Evolutionary conservation across 1,140 invertebrate species (phyloP).

Genomic region (Lethrus apterus): DNA sequence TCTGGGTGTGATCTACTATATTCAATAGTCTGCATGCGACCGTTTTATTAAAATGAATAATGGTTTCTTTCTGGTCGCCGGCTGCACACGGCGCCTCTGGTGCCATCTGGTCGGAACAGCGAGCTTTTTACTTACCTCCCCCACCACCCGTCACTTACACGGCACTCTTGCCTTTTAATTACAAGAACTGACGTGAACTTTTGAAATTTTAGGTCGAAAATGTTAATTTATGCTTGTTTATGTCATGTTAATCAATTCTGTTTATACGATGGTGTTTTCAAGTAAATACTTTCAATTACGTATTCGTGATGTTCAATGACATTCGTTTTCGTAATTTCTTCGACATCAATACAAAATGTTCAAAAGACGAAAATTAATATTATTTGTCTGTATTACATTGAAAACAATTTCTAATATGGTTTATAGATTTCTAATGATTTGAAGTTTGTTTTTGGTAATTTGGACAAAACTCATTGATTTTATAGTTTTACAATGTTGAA

Average conservation of each 20-base stretch:
- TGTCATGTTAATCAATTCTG: slow-evolving; percentile 37
- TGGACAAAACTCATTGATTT: too few species aligned
- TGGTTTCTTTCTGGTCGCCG: slow-evolving; percentile 34
- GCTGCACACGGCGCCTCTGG: slow-evolving; percentile 28
- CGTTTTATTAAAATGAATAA: slow-evolving; percentile 42
- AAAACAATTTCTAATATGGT: too few species aligned
- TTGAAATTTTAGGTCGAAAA: slow-evolving; percentile 36
- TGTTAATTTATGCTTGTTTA: slow-evolving; percentile 35
- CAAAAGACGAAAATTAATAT: too few species aligned
- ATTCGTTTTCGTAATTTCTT: too few species aligned
- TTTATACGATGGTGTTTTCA: too few species aligned
- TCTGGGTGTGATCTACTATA: slow-evolving; percentile 23
- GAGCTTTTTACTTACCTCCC: slow-evolving; percentile 20
- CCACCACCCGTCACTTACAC: slow-evolving; percentile 29
- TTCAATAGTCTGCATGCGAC: slow-evolving; percentile 32
- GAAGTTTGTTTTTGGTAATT: too few species aligned
- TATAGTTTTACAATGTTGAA: too few species aligned
- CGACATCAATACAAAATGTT: too few species aligned
- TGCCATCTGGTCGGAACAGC: slow-evolving; percentile 34
- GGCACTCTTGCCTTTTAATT: slow-evolving; percentile 37
- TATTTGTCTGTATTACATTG: too few species aligned
- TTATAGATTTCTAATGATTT: too few species aligned
- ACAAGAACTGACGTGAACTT: slow-evolving; percentile 33
- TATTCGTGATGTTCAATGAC: too few species aligned
- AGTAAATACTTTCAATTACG: too few species aligned